Evolutionary conservation across 2,113 vertebrate species (phyloP).

Genomic region (Lagopus leucura): DNA sequence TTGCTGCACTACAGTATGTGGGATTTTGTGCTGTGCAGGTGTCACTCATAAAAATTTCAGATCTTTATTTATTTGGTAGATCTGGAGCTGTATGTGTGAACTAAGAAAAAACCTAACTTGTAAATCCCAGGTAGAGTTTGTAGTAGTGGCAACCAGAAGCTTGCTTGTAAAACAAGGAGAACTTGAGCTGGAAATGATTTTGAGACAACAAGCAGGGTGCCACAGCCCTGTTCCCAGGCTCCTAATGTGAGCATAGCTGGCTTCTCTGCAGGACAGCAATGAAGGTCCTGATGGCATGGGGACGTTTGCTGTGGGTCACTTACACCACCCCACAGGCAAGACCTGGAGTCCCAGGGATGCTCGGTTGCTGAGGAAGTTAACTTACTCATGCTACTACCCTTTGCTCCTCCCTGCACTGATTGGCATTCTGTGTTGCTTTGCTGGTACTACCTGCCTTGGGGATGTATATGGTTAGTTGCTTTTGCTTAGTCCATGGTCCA

Average conservation of each 20-base stretch:
- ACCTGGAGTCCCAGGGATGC: not conserved
- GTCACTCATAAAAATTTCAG: not conserved
- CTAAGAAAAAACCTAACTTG: not conserved
- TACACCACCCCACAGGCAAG: not conserved
- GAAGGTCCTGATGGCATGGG: not conserved
- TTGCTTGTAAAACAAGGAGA: not conserved
- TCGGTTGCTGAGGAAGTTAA: not conserved
- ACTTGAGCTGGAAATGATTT: not conserved
- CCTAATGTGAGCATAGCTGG: not conserved
- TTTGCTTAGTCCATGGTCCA: not conserved
- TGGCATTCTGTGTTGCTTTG: not conserved
- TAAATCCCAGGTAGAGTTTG: not conserved
- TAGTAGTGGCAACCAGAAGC: not conserved
- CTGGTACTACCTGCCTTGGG: not conserved
- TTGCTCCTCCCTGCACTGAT: not conserved
- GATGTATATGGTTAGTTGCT: rapidly evolving
- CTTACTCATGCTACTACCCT: not conserved
- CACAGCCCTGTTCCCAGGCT: not conserved
- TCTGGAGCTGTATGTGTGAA: not conserved
- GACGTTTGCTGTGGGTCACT: not conserved
- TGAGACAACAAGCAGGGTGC: not conserved
- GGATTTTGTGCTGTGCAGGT: not conserved
- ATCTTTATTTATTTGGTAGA: not conserved
- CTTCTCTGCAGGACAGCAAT: not conserved
- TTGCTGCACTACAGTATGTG: not conserved